Evolutionary conservation across 1,140 invertebrate species (phyloP), one percentile per base, ranked within the genome.

Genomic region (Aphaenogaster rudis): DNA sequence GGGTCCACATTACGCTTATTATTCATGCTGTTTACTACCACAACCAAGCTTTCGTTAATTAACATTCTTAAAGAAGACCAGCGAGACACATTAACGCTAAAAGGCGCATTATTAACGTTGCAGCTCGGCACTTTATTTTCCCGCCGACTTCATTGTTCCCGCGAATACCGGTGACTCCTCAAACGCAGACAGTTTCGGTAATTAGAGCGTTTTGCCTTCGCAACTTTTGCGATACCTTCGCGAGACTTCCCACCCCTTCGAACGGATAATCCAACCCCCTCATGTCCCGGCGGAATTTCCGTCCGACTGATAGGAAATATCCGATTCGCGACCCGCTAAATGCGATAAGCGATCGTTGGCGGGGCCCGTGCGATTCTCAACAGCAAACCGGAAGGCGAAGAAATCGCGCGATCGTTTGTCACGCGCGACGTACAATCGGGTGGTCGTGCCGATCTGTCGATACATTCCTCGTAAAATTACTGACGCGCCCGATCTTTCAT

Each of bases 301-400:
- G 72, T 52, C 5, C 39, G 45, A n/a, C n/a, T 17, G 61, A 13
- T 63, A 42, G 66, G 50, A 78, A 78, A 77, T 61, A 21, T 21
- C 28, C 80, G 61, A 88, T 79, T 88, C 79, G 54, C 76, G 69
- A 86, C 59, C 78, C 87, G 78, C 72, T 88, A 91, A 92, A 88
- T 59, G 82, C 86, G 92, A 92, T 92, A 92, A 93, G 88, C 74
- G 91, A 91, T 92, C 88, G 84, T 89, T 90, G 87, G 82, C 88
- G 88, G 86, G 71, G 79, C 71, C 71, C 69, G 74, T 72, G 87
- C 77, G 69, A 74, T 80, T 86, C 78, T 69, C 8, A 39, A 50
- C 45, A 7, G 50, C 28, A 54, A 80, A 36, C n/a, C 64, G 66
- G n/a, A 76, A 79, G 61, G 45, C 66, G 50, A 79, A 76, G 87